These are phyloP conservation scores for Epinephelus awoara DNA, from an alignment of 2,797 vertebrate species.

Conservation along the genomic window DNA sequence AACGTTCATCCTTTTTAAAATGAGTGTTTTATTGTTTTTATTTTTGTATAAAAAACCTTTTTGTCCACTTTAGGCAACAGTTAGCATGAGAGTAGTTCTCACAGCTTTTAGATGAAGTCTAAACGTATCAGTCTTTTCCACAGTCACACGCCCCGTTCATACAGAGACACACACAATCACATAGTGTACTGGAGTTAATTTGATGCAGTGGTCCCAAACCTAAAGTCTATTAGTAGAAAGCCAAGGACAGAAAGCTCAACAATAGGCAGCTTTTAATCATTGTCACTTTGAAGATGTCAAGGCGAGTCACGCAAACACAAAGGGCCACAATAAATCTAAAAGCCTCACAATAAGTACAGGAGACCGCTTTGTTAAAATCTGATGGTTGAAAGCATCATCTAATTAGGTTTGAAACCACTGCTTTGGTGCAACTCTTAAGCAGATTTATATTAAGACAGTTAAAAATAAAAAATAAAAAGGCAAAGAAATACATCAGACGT, in stretches of 20 bases:
- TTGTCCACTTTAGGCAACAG: slow-evolving; percentile 84
- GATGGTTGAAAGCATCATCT: slow-evolving; percentile 56
- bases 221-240: slow-evolving; percentile 68
- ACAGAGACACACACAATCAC: slow-evolving; percentile 71
- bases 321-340: slow-evolving; percentile 56
- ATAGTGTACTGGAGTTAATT: slow-evolving; percentile 73
- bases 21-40: slow-evolving; percentile 82
- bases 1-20: slow-evolving; percentile 53
- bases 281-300: slow-evolving; percentile 73
- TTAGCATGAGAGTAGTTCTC: slow-evolving; percentile 83
- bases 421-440: slow-evolving; percentile 77
- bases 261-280: slow-evolving; percentile 73
- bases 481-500: slow-evolving; percentile 71
- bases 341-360: slow-evolving; percentile 57
- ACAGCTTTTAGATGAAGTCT: slow-evolving; percentile 78
- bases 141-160: slow-evolving; percentile 65
- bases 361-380: slow-evolving; percentile 47
- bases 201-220: slow-evolving; percentile 82
- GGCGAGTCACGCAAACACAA: slow-evolving; percentile 69
- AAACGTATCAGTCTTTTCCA: slow-evolving; percentile 66
- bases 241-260: slow-evolving; percentile 65
- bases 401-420: slow-evolving; percentile 81
- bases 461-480: slow-evolving; percentile 39
- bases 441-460: slow-evolving; percentile 77
- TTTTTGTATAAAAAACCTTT: slow-evolving; percentile 84